Percentiles rank a stretch among this genome's conserved stretches.
These are phyloP conservation scores for Myrmecobius fasciatus DNA, from an alignment of 2,113 vertebrate species.

Conservation along the genomic window DNA sequence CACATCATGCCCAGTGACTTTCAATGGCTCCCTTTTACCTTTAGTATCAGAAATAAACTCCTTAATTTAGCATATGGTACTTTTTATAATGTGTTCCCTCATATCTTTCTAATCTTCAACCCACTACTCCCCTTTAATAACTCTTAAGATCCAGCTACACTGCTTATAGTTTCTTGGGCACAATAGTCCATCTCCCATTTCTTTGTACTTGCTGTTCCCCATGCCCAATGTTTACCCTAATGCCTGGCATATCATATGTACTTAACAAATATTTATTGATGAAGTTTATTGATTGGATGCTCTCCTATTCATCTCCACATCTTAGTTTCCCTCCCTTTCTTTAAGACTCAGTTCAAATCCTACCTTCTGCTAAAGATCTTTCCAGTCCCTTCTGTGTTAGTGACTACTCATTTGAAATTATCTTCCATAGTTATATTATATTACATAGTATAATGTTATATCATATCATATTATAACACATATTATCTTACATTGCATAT, in stretches of 20 bases:
- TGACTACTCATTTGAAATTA: background rate
- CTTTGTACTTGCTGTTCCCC: background rate
- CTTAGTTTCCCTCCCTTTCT: background rate
- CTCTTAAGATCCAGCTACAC: no score
- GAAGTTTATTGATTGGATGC: background rate
- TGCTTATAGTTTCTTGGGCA: no score
- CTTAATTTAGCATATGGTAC: background rate
- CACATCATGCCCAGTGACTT: background rate
- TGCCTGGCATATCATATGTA: background rate
- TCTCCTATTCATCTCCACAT: background rate
- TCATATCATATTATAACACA: no score
- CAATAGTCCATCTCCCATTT: background rate
- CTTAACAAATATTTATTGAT: background rate
- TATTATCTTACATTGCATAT: no score
- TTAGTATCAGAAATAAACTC: background rate
- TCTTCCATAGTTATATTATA: background rate
- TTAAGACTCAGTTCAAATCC: background rate
- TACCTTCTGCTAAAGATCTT: background rate
- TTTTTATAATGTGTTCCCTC: background rate
- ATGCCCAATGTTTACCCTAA: background rate
- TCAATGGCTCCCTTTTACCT: background rate
- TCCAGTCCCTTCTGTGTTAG: background rate
- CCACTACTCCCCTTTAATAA: no score
- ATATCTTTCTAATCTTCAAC: background rate
- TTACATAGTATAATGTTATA: no score